Conservation (phyloP, 2,888 invertebrate genomes). For the Ochlodes sylvanus region DNA sequence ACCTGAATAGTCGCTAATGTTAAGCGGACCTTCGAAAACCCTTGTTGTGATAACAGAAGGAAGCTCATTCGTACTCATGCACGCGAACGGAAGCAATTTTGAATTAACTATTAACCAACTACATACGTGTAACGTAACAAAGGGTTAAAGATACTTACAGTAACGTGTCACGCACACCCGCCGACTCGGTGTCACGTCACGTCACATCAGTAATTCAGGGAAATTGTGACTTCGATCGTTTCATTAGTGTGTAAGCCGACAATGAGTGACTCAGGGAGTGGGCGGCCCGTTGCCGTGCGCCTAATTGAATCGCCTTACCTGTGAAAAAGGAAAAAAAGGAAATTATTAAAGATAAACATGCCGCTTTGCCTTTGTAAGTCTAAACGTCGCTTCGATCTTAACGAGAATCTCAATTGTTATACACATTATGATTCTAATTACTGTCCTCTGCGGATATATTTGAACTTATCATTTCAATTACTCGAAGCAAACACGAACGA, state of each 20-base stretch:
- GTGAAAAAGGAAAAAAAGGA: constrained; percentile 39
- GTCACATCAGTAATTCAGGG: constrained; percentile 27
- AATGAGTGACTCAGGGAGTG: constrained; percentile 52
- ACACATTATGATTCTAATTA: constrained; percentile 22
- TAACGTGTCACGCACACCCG: background rate
- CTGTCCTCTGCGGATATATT: background rate
- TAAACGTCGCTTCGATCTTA: constrained; percentile 18
- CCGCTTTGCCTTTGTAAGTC: constrained; percentile 28
- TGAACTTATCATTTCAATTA: background rate
- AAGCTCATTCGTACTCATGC: too few relatives aligned
- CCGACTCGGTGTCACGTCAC: background rate
- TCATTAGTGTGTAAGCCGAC: constrained; percentile 60
- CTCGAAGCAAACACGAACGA: background rate
- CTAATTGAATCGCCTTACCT: constrained; percentile 48
- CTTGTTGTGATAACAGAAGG: too few relatives aligned
- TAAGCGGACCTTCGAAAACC: too few relatives aligned
- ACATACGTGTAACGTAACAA: too few relatives aligned
- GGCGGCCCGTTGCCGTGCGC: constrained; percentile 39
- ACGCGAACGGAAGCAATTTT: too few relatives aligned
- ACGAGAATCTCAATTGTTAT: constrained; percentile 9
- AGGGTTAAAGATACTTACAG: background rate
- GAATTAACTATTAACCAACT: too few relatives aligned
- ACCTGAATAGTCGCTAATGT: too few relatives aligned
- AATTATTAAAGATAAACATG: constrained; percentile 26
- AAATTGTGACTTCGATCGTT: constrained; percentile 36